Base-by-base conservation (phyloP, 2,113 vertebrate species). In the Bothrops jararaca region DNA sequence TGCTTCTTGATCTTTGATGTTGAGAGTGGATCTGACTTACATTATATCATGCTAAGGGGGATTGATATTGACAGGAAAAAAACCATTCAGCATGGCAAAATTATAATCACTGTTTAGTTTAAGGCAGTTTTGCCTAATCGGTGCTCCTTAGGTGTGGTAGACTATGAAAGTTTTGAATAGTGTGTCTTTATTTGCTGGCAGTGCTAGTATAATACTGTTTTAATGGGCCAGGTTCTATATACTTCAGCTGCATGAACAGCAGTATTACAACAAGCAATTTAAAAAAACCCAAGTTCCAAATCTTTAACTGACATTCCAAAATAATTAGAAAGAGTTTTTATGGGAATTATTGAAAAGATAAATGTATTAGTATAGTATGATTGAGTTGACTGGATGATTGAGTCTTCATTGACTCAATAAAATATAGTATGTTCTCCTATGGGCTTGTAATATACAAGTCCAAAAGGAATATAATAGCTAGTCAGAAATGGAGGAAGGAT, bases 11-110 rank as follows among this genome's bases (percentile, higher is more conserved):
- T 93, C n/a, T 91, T 94, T 94, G 95, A 89, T 74, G 8, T 39
- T 56, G 20, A 64, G n/a, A 26, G 69, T 88, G 50, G 91, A 15
- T 85, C 74, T 95, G n/a, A 95, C 96, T 94, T 94, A 85, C 92
- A 96, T 93, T 88, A 90, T 64, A 94, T 86, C 90, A 86, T 94
- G 93, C 90, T 94, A 91, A 92, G 95, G 96, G 95, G 1, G 92
- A 88, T 23, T 93, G 50, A 91, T 96, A 95, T 56, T 87, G 23
- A 8, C 85, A 29, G 5, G 85, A 60, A 89, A 93, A 95, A 50
- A 91, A 20, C 93, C 94, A 95, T 92, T 96, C 93, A 96, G 92
- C 92, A 92, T 85, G 48, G 89, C 54, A 90, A 94, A 95, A 58
- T 85, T 93, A 88, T 93, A 88, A 96, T 96, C 94, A 90, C 90